Evolutionary conservation across 2,113 vertebrate species (phyloP).

Genomic region (Serilophus lunatus): DNA sequence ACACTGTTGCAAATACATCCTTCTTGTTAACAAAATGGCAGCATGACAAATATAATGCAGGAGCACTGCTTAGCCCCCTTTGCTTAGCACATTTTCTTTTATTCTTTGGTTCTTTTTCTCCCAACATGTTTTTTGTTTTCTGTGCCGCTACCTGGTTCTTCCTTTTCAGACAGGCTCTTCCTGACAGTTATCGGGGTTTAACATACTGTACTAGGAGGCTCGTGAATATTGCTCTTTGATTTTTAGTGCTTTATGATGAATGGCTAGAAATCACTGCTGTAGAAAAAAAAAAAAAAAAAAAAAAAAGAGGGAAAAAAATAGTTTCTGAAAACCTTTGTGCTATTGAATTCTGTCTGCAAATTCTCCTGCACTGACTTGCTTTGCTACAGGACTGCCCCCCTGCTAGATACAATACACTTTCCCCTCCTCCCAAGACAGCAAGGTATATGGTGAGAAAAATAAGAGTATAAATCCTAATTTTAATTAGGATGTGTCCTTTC

Average conservation of each 20-base stretch:
- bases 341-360: slow-evolving; percentile 50
- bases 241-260: slow-evolving; percentile 64
- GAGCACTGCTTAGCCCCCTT: neutral
- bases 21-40: slow-evolving; percentile 49
- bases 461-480: neutral
- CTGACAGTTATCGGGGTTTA: slow-evolving; percentile 71
- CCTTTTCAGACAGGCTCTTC: slow-evolving; percentile 54
- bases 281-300: neutral
- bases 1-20: neutral
- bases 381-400: neutral
- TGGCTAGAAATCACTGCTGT: slow-evolving; percentile 38
- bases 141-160: slow-evolving; percentile 40
- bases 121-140: slow-evolving; percentile 56
- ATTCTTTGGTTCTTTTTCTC: slow-evolving; percentile 37
- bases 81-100: slow-evolving; percentile 36
- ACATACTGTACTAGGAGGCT: slow-evolving; percentile 68
- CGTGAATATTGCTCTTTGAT: slow-evolving; percentile 75
- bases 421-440: neutral
- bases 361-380: neutral
- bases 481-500: neutral
- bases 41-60: slow-evolving; percentile 5
- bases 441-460: neutral
- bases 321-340: slow-evolving; percentile 50
- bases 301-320: neutral
- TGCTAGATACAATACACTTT: neutral